phyloP scores from a whole-genome alignment of 2,797 vertebrate genomes.

The Sebastes alutus region DNA sequence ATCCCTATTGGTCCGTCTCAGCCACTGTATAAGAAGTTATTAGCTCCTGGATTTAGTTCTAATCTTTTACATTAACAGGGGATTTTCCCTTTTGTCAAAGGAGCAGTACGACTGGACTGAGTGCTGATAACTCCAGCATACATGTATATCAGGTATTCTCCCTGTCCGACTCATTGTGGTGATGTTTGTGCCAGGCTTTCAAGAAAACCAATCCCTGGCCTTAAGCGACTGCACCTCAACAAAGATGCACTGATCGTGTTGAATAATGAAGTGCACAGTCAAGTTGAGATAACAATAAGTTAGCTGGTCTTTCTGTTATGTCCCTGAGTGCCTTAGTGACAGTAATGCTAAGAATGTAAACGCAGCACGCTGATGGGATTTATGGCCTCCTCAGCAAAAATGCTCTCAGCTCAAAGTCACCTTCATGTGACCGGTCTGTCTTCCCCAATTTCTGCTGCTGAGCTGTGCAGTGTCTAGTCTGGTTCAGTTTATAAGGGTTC shows the following conservation, averaged over 20 bases:
- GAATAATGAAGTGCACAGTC: not conserved
- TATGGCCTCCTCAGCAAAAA: conserved; percentile 57
- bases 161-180: not conserved
- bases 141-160: not conserved
- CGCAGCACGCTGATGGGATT: conserved; percentile 37
- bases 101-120: not conserved
- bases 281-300: conserved; percentile 12
- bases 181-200: conserved; percentile 16
- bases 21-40: conserved; percentile 27
- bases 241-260: not conserved
- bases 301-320: conserved; percentile 1
- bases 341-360: conserved; percentile 70
- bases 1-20: conserved; percentile 52
- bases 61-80: conserved; percentile 32
- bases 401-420: conserved; percentile 44
- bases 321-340: conserved; percentile 36
- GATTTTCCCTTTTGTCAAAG: conserved; percentile 6
- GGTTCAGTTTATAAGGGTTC: not conserved
- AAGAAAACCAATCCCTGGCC: not conserved
- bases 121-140: not conserved
- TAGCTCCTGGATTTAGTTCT: conserved; percentile 35
- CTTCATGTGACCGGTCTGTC: conserved; percentile 45
- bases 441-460: conserved; percentile 18
- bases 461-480: not conserved
- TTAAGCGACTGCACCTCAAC: not conserved